Conservation (phyloP, 2,797 vertebrate species). For the Melanitta fusca region DNA sequence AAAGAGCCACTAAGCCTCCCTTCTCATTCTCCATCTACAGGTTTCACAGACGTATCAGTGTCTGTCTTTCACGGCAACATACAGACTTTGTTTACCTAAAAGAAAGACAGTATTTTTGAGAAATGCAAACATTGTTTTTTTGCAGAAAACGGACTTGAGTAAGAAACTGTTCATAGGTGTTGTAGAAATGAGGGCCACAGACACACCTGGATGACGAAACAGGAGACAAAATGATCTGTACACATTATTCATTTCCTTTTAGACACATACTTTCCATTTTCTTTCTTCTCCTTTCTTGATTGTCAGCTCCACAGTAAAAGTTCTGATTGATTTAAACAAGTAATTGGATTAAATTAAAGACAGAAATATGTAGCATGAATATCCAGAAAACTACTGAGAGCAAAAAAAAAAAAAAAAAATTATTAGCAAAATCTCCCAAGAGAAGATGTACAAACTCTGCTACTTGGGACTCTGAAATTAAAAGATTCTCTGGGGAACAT, state of each 20-base stretch:
- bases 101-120: background rate
- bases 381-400: background rate
- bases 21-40: background rate
- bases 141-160: background rate
- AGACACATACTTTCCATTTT: background rate
- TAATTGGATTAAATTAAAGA: conserved; percentile 13
- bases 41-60: rapidly evolving
- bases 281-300: background rate
- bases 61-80: background rate
- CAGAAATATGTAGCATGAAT: background rate
- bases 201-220: background rate
- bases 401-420: background rate
- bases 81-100: background rate
- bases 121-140: background rate
- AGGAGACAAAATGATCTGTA: rapidly evolving
- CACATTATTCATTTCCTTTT: background rate
- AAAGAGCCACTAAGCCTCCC: background rate
- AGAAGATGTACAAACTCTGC: background rate
- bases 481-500: conserved; percentile 5
- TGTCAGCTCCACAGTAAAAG: background rate
- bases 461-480: conserved; percentile 20
- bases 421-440: background rate
- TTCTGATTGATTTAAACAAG: conserved; percentile 18
- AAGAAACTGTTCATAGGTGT: background rate
- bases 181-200: background rate